Evolutionary conservation across 1,140 invertebrate genomes (phyloP), one percentile per base, ranked within the genome.

Genomic region (Caenorhabditis inopinata): DNA sequence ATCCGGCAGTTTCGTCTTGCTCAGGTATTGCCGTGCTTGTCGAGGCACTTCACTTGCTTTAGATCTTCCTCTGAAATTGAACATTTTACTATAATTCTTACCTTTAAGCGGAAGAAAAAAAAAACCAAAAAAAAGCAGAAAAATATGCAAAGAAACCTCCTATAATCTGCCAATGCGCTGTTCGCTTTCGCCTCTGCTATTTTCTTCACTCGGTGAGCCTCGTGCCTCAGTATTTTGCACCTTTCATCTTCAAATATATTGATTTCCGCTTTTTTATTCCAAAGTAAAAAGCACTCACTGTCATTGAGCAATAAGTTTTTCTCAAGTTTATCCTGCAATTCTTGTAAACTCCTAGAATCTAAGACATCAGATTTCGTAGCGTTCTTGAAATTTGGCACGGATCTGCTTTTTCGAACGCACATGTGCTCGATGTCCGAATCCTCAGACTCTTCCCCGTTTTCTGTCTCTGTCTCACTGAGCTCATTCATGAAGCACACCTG

Each of bases 401-500:
- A 68, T 68, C 21, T 68, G 18, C 58, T 68, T 38, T 68, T 68
- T 21, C 58, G 12, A n/a, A 68, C 58, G n/a, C 38, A 38, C 3
- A n/a, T 32, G n/a, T 68, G 58, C 58, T 68, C 76, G 18, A 58
- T 53, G 12, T 78, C 76, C 16, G 45, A 47, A n/a, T 76, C 75
- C 23, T 74, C 62, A 2, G 35, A 58, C 6, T 79, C 78, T 38
- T 79, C 78, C 14, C 58, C 78, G 14, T 48, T 51, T 18, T 75
- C 74, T 12, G 77, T 46, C 2, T 58, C 77, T 2, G 51, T 79
- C 27, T 79, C 78, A 23, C 51, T 48, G n/a, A 79, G 48, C 32
- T 79, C 78, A 45, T 79, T 79, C 78, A 79, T 74, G 18, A 68
- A 79, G 23, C 78, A 79, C 6, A 79, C 78, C 78, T 79, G 16